A percentile compares a stretch with the other conserved stretches of the same genome.
These are phyloP conservation scores for Ophion ellenae DNA, from an alignment of 2,888 invertebrate genomes.

Conservation along the genomic window DNA sequence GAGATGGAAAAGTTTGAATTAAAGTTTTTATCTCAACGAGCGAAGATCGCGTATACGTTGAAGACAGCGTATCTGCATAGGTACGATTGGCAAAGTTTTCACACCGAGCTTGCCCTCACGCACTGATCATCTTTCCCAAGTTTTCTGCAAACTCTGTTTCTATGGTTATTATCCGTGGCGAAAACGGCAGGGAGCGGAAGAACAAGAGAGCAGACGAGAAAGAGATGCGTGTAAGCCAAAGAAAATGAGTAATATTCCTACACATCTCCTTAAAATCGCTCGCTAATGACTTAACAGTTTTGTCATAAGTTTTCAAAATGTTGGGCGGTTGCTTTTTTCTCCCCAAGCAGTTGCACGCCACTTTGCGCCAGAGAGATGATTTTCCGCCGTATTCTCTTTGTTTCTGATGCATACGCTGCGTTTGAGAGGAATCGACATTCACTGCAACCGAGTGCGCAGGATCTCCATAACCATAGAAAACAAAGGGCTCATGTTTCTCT, in stretches of 20 bases:
- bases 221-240: conserved; percentile 13
- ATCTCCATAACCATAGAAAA: not conserved
- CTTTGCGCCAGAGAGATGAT: conserved; percentile 33
- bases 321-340: conserved; percentile 1
- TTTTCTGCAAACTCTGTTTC: not conserved
- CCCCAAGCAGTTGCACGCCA: not conserved
- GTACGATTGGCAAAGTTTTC: conserved; percentile 40
- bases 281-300: conserved; percentile 38
- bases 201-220: not conserved
- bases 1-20: not conserved
- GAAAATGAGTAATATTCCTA: conserved; percentile 13
- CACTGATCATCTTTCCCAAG: conserved; percentile 37
- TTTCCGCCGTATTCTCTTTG: conserved; percentile 13
- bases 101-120: not conserved
- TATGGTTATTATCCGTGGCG: not conserved
- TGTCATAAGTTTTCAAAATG: conserved; percentile 41
- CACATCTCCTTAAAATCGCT: conserved; percentile 36
- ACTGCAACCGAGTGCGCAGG: conserved; percentile 25
- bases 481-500: conserved; percentile 15
- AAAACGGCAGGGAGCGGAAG: not conserved
- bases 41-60: not conserved
- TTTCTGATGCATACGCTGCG: conserved; percentile 13
- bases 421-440: conserved; percentile 49
- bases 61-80: conserved; percentile 7
- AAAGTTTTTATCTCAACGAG: conserved; percentile 19